Evolutionary conservation across 1,140 invertebrate species (phyloP), one percentile per base, ranked within the genome.

Genomic region (Drosophila suzukii): DNA sequence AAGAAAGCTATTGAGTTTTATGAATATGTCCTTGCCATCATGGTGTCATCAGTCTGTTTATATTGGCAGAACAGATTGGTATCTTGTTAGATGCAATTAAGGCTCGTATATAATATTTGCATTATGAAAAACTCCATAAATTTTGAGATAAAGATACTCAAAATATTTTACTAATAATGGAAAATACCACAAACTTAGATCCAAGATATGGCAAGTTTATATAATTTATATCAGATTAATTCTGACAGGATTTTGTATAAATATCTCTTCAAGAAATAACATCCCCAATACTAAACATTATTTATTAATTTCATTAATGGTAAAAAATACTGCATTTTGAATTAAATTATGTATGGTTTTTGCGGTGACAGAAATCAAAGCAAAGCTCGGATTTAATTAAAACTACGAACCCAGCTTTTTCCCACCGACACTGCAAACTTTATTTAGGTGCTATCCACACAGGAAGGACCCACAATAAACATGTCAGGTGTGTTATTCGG

Each of bases 401-500:
- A 39, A 32, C 10, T n/a, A 12, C 24, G 6, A 12, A 17, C 20
- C 17, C 6, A 1, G 27, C 8, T 24, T 17, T 11, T 34, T 50
- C 7, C 4, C 7, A n/a, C 6, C 20, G 2, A 13, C 24, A 57
- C 11, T 17, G 36, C 10, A 20, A 17, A 47, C 17, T 34, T 36
- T 58, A 70, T 71, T 50, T 32, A 58, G 30, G 27, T 58, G 30
- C 12, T 70, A 57, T 54, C 61, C n/a, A 0, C 34, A 4, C 34
- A 15, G 24, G 11, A 27, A 20, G 24, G 34, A 20, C 27, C n/a
- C 11, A 49, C 47, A 71, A 71, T 41, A 49, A 50, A 47, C 43
- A 49, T 20, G 56, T 66, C 65, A 60, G 60, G 17, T 34, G 44
- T 49, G 47, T 39, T 67, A 36, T 51, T 30, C 38, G 20, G n/a